A percentile compares a stretch with the other conserved stretches of the same genome.
phyloP scores from a whole-genome alignment of 2,888 invertebrate species.

The Ditylenchus weischeri region DNA sequence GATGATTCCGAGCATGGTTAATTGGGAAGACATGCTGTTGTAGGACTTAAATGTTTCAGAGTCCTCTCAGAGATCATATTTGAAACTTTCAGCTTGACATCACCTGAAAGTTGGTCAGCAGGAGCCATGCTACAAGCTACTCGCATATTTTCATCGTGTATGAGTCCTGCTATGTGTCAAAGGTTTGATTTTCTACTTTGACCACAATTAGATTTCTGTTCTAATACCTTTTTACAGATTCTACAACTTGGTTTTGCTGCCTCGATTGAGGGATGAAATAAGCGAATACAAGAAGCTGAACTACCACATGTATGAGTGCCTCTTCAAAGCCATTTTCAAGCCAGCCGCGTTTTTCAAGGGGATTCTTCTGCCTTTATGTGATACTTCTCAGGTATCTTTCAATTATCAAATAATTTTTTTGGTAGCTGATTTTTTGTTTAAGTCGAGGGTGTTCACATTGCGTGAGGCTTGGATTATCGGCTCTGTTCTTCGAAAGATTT shows the following conservation, averaged over 20 bases:
- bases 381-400: background rate
- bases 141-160: slow-evolving; percentile 90
- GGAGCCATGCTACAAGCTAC: slow-evolving; percentile 95
- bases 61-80: background rate
- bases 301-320: slow-evolving; percentile 89
- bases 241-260: slow-evolving; percentile 85
- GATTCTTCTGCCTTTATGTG: slow-evolving; percentile 67
- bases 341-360: slow-evolving; percentile 98
- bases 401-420: background rate
- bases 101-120: slow-evolving; percentile 93
- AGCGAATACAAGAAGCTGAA: slow-evolving; percentile 90
- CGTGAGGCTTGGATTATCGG: slow-evolving; percentile 92
- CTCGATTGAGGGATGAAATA: slow-evolving; percentile 85
- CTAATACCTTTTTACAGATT: slow-evolving; percentile 63
- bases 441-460: slow-evolving; percentile 87
- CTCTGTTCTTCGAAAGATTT: slow-evolving; percentile 82
- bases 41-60: slow-evolving; percentile 21
- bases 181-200: slow-evolving; percentile 61
- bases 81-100: slow-evolving; percentile 61
- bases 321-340: slow-evolving; percentile 88
- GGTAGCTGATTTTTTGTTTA: slow-evolving; percentile 39
- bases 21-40: slow-evolving; percentile 61
- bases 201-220: too few species aligned
- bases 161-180: slow-evolving; percentile 93
- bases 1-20: slow-evolving; percentile 77